These are phyloP conservation scores for Paraescarpia echinospica DNA, from an alignment of 1,140 invertebrate genomes.

Conservation along the genomic window DNA sequence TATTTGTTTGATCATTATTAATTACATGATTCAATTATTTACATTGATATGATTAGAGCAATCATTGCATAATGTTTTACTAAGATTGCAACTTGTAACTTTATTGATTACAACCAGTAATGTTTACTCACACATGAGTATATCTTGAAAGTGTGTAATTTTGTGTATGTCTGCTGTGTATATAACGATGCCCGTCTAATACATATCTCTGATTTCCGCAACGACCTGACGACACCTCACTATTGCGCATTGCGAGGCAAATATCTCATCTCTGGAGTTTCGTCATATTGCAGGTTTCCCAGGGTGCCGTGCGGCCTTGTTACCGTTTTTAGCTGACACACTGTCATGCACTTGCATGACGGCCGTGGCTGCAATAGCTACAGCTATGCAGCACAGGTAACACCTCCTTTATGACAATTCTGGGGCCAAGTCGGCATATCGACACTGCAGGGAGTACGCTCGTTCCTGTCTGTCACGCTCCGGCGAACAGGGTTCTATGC, in stretches of 20 bases:
- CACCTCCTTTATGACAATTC: background rate
- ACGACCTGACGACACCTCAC: background rate
- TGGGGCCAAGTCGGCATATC: background rate
- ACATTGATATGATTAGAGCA: background rate
- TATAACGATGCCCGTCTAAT: background rate
- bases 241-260: background rate
- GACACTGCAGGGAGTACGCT: background rate
- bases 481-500: background rate
- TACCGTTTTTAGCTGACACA: slow-evolving; percentile 5
- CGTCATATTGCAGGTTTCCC: slow-evolving; percentile 3
- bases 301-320: slow-evolving; percentile 2
- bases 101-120: background rate
- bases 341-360: background rate
- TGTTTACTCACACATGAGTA: background rate
- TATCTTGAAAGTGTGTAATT: background rate
- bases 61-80: background rate
- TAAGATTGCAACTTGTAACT: background rate
- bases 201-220: background rate
- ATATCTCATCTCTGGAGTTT: slow-evolving; percentile 1
- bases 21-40: background rate
- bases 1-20: background rate
- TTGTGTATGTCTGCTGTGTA: background rate
- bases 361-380: slow-evolving; percentile 3
- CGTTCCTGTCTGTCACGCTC: background rate
- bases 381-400: background rate